Evolutionary conservation across 2,113 vertebrate genomes (phyloP).

Genomic region (Pycnonotus jocosus): DNA sequence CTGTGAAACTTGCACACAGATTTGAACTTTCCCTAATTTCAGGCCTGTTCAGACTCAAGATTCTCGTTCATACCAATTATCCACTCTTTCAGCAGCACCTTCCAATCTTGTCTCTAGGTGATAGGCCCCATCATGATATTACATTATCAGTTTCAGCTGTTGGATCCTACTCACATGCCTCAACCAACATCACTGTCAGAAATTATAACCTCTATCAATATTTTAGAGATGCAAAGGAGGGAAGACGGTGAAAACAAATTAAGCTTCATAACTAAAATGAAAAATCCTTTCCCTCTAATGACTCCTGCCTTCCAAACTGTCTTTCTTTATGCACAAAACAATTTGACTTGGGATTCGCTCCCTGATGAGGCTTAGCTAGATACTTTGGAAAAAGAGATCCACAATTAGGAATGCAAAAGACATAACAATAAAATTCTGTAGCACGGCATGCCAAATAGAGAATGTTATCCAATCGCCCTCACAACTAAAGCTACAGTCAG

Average conservation of each 20-base stretch:
- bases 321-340: not conserved
- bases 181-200: not conserved
- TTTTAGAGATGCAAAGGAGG: not conserved
- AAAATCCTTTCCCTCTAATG: conserved; percentile 12
- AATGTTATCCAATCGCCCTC: not conserved
- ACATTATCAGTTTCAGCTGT: not conserved
- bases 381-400: conserved; percentile 18
- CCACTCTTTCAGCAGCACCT: not conserved
- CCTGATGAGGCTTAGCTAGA: not conserved
- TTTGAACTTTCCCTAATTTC: not conserved
- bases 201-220: conserved; percentile 2
- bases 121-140: not conserved
- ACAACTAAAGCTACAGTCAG: not conserved
- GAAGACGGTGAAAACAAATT: conserved; percentile 23
- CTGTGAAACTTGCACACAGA: not conserved
- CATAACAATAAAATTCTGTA: not conserved
- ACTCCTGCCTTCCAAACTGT: not conserved
- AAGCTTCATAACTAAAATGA: conserved; percentile 15
- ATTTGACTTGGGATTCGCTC: conserved; percentile 15
- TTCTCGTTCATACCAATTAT: not conserved
- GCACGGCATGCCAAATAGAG: not conserved
- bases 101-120: not conserved
- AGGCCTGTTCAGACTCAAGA: not conserved
- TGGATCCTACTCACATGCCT: not conserved
- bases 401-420: not conserved